Base-by-base conservation (phyloP, 2,797 vertebrate species). In the Clamator glandarius region DNA sequence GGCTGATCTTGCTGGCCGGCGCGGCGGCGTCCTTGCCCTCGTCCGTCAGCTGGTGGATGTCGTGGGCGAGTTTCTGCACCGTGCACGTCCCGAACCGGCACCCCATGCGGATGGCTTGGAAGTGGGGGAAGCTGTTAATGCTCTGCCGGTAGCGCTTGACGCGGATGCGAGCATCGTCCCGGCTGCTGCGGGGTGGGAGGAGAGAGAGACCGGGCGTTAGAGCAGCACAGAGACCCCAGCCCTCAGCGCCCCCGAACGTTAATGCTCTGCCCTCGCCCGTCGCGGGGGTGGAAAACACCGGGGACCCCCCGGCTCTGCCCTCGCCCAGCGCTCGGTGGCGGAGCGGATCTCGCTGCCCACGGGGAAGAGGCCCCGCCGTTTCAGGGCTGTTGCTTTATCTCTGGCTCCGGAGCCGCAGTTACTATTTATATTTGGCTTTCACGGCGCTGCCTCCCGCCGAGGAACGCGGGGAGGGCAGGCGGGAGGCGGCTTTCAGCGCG, bases 51-150 rank as follows among this genome's bases (percentile, higher is more conserved):
- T 98, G 98, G 96, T 98, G 98, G 96, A 99, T 97, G 74, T 98
- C 98, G 89, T 99, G 98, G 24, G 98, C 98, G 96, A 99, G 93
- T 91, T 99, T 98, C 79, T 99, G 99, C 91, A 99, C 98, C 3
- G 98, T 98, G 97, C 99, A 99, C 6, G 98, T 99, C 73, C 98
- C 96, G 19, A 99, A 97, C 41, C 95, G 91, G 91, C 99, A 99
- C 66, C 98, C 98, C 5, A 95, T 66, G 20, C 95, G 86, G 74
- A 97, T 92, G 35, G 97, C 95, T 80, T 98, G 98, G 78, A 95
- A 51, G 55, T 97, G 92, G 21, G 96, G 94, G 91, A 97, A 97
- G 82, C 95, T 96, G 97, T 97, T 98, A 96, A 97, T 87, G 73
- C 97, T 98, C 93, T 97, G 98, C 94, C 98, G 98, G 70, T 98